Percentiles rank a stretch among this genome's conserved stretches.
These are phyloP conservation scores for Asbolus verrucosus DNA, from an alignment of 1,140 invertebrate species.

Conservation along the genomic window DNA sequence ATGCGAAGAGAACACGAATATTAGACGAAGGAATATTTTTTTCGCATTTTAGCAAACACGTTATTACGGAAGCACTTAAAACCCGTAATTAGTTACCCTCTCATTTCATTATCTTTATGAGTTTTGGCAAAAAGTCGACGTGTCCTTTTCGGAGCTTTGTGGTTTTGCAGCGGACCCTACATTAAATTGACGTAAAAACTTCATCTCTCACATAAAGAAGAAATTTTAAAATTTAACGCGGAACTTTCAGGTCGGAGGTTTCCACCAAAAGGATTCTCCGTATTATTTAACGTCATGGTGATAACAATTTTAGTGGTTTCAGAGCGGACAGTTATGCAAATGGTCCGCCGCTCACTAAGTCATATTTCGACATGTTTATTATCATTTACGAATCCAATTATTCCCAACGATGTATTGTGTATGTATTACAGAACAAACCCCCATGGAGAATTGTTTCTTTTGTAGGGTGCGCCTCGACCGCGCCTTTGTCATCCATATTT, in stretches of 20 bases:
- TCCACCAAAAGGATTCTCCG: no score
- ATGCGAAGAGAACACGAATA: slow-evolving; percentile 1
- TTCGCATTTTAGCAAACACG: neutral
- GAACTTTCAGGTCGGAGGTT: neutral
- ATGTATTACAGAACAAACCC: slow-evolving; percentile 2
- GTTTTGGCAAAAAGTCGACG: neutral
- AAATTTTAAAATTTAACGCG: neutral
- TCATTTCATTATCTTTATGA: slow-evolving; percentile 10
- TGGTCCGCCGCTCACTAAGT: no score
- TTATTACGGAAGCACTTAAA: neutral
- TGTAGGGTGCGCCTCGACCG: slow-evolving; percentile 15
- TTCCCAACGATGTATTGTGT: neutral
- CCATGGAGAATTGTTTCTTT: slow-evolving; percentile 5
- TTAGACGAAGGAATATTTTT: neutral
- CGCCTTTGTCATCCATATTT: slow-evolving; percentile 3
- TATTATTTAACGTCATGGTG: no score
- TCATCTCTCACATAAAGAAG: neutral
- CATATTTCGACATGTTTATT: slow-evolving; percentile 7
- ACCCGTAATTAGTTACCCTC: neutral
- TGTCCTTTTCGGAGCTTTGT: slow-evolving; percentile 17
- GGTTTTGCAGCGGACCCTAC: neutral
- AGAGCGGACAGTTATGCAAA: neutral
- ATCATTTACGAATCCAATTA: slow-evolving; percentile 10
- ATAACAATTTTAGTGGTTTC: no score
- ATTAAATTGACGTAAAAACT: neutral